Conservation (phyloP, 2,888 invertebrate genomes). For the Pedicia rivosa region DNA sequence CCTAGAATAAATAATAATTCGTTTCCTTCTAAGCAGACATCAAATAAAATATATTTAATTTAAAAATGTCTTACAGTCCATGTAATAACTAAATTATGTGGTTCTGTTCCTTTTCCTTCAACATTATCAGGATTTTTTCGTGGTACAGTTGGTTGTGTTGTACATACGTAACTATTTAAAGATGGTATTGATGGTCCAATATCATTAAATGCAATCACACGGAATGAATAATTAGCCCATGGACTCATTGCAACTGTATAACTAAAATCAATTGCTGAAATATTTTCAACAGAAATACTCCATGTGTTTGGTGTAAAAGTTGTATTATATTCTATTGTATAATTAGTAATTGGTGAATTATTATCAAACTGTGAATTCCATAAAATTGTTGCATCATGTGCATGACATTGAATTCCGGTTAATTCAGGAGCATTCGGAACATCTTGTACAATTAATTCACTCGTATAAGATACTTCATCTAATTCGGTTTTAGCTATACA, state of each 20-base stretch:
- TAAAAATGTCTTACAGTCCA: constrained; percentile 57
- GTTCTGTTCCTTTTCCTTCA: constrained; percentile 71
- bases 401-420: constrained; percentile 47
- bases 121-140: constrained; percentile 89
- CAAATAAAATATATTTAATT: constrained; percentile 2
- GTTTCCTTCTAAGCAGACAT: too few relatives aligned
- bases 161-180: constrained; percentile 67
- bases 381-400: constrained; percentile 53
- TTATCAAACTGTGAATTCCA: constrained; percentile 93
- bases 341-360: constrained; percentile 82
- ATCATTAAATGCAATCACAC: constrained; percentile 73
- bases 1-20: constrained; percentile 28
- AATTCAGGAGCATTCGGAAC: constrained; percentile 78
- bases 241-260: constrained; percentile 57
- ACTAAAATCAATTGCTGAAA: constrained; percentile 58
- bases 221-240: constrained; percentile 93
- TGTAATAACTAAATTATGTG: constrained; percentile 79
- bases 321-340: constrained; percentile 84
- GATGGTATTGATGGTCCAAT: constrained; percentile 82
- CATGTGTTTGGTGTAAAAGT: constrained; percentile 85
- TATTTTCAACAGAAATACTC: constrained; percentile 59
- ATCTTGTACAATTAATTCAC: constrained; percentile 89
- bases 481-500: constrained; percentile 83
- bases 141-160: constrained; percentile 75
- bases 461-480: constrained; percentile 71